Conservation (phyloP, 2,888 invertebrate species). For the Subacronicta megacephala region DNA sequence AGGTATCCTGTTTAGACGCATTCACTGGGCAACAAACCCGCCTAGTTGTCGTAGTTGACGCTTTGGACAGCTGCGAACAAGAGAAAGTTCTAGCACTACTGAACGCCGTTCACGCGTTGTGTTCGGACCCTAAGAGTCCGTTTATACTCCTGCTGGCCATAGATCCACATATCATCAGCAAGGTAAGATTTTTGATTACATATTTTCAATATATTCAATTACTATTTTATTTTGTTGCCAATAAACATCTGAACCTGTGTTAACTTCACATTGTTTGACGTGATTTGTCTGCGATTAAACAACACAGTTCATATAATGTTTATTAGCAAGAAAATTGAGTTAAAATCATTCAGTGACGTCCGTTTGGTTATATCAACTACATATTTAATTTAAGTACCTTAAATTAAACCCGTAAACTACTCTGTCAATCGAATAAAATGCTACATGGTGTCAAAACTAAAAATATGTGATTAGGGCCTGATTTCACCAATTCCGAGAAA, state of each 20-base stretch:
- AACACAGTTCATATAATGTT: too few relatives aligned
- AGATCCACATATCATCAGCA: constrained; percentile 99
- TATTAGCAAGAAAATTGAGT: not conserved
- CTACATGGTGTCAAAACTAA: too few relatives aligned
- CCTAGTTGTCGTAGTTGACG: constrained; percentile 98
- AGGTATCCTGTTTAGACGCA: constrained; percentile 97
- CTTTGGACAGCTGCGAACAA: constrained; percentile 99
- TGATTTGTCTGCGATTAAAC: too few relatives aligned
- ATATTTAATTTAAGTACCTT: too few relatives aligned
- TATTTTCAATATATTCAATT: not conserved
- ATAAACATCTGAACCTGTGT: too few relatives aligned
- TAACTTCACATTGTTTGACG: too few relatives aligned
- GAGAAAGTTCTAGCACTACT: constrained; percentile 97
- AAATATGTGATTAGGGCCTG: too few relatives aligned
- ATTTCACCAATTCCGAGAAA: too few relatives aligned
- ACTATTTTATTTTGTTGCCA: too few relatives aligned
- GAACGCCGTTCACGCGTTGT: constrained; percentile 98
- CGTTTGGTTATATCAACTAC: not conserved
- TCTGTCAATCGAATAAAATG: not conserved
- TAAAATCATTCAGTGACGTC: constrained; percentile 7
- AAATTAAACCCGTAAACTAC: not conserved
- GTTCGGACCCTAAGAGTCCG: constrained; percentile 97
- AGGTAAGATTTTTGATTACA: constrained; percentile 91
- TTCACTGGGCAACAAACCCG: constrained; percentile 98
- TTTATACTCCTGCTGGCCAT: constrained; percentile 99